Evolutionary conservation across 2,113 vertebrate genomes (phyloP).

Genomic region (Forbesichthys agassizii): DNA sequence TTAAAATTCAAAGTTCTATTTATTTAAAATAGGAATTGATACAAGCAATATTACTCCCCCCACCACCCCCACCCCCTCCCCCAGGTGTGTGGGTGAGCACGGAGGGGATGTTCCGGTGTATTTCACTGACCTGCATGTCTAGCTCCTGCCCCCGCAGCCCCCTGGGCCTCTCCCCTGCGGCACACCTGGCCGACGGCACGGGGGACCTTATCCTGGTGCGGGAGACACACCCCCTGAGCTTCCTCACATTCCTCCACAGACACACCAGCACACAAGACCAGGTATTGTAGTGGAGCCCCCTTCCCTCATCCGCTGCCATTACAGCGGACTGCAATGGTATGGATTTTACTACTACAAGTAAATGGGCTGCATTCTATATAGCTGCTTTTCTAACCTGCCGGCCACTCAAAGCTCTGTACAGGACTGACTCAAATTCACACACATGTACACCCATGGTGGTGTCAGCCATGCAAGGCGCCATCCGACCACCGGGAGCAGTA

Average conservation of each 20-base stretch:
- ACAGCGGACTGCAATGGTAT: not conserved
- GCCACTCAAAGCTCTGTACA: too few species aligned
- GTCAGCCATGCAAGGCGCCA: too few species aligned
- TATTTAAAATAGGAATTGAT: too few species aligned
- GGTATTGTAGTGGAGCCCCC: constrained; percentile 49
- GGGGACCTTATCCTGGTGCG: constrained; percentile 83
- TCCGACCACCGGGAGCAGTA: too few species aligned
- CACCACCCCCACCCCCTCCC: not conserved
- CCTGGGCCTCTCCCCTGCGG: constrained; percentile 80
- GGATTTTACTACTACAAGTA: too few species aligned
- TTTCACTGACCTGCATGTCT: constrained; percentile 84
- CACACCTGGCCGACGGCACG: constrained; percentile 83
- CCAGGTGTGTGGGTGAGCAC: constrained; percentile 72
- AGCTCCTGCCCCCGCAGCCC: constrained; percentile 82
- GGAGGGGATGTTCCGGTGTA: constrained; percentile 74
- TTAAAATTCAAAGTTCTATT: too few species aligned
- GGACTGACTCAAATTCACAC: too few species aligned
- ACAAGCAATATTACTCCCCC: not conserved
- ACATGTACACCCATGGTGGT: too few species aligned
- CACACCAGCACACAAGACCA: constrained; percentile 81
- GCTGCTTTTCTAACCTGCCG: too few species aligned
- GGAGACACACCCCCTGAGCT: constrained; percentile 71
- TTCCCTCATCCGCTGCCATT: too few species aligned
- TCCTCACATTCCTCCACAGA: constrained; percentile 77
- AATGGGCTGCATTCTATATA: too few species aligned